A percentile compares a stretch with the other conserved stretches of the same genome.
These are phyloP conservation scores for Columba janthina DNA, from an alignment of 2,113 vertebrate species.

Conservation along the genomic window DNA sequence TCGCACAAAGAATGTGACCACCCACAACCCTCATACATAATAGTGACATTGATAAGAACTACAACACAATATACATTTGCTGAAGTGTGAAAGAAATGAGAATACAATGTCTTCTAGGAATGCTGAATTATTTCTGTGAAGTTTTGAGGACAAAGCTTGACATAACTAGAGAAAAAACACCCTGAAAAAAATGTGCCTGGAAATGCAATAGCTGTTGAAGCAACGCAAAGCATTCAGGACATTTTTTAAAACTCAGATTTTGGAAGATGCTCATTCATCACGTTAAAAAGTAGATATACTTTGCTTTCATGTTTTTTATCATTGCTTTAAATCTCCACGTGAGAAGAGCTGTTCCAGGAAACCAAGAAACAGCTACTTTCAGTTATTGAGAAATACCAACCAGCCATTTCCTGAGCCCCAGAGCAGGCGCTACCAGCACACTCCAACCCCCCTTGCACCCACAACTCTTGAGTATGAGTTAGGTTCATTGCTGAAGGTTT, in stretches of 20 bases:
- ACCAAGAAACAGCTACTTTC: neutral
- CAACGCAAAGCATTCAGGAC: neutral
- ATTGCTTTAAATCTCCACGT: neutral
- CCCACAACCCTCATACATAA: slow-evolving; percentile 45
- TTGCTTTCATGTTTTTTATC: neutral
- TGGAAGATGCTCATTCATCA: neutral
- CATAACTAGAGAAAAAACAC: neutral
- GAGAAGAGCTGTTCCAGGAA: neutral
- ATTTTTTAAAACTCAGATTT: neutral
- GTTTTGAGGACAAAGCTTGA: slow-evolving; percentile 16
- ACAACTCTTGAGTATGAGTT: neutral
- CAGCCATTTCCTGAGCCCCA: neutral
- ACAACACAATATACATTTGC: slow-evolving; percentile 48
- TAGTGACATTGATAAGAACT: slow-evolving; percentile 1
- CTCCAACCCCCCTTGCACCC: neutral
- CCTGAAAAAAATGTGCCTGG: neutral
- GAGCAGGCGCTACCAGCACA: neutral
- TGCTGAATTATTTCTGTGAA: neutral
- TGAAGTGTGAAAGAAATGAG: slow-evolving; percentile 45
- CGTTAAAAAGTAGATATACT: neutral
- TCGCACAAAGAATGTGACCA: slow-evolving; percentile 45
- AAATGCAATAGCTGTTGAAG: neutral
- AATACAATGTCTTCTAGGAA: slow-evolving; percentile 27
- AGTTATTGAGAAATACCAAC: neutral
- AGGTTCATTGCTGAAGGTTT: neutral